These are phyloP conservation scores for Odontocolon sp. DNA, from an alignment of 2,888 invertebrate species.

Conservation along the genomic window DNA sequence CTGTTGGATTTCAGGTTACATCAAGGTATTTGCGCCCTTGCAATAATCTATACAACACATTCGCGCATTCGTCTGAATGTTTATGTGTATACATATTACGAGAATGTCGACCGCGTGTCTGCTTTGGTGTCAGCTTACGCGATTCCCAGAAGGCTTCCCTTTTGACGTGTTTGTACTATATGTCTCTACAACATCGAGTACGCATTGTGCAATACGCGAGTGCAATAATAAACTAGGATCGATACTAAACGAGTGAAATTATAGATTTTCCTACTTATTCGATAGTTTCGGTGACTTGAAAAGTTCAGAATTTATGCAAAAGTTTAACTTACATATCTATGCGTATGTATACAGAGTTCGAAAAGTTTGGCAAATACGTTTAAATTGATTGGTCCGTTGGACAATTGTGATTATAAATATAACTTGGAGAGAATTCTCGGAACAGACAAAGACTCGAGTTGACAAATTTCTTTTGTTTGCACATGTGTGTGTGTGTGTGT, in stretches of 20 bases:
- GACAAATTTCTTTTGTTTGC: slow-evolving; percentile 5
- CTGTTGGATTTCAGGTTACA: slow-evolving; percentile 17
- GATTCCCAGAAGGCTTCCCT: slow-evolving; percentile 43
- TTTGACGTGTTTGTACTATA: slow-evolving; percentile 38
- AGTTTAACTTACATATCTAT: no score
- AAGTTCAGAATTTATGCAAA: no score
- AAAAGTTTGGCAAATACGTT: no score
- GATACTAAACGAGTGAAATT: not conserved
- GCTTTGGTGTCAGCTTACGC: slow-evolving; percentile 3
- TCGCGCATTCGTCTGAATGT: no score
- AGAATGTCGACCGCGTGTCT: slow-evolving; percentile 11
- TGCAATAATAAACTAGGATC: not conserved
- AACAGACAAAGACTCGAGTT: no score
- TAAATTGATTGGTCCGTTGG: no score
- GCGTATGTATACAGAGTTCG: no score
- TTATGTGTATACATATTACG: not conserved
- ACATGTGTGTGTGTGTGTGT: not conserved
- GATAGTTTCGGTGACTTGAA: not conserved
- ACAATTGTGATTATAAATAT: no score
- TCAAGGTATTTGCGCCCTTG: slow-evolving; percentile 30
- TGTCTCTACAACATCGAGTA: not conserved
- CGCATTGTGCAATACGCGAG: not conserved
- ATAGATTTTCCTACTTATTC: not conserved
- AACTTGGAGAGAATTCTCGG: no score
- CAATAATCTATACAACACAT: slow-evolving; percentile 1